A percentile compares a stretch with the other conserved stretches of the same genome.
These are phyloP conservation scores for Lepidostoma basale DNA, from an alignment of 1,140 invertebrate genomes.

Conservation along the genomic window DNA sequence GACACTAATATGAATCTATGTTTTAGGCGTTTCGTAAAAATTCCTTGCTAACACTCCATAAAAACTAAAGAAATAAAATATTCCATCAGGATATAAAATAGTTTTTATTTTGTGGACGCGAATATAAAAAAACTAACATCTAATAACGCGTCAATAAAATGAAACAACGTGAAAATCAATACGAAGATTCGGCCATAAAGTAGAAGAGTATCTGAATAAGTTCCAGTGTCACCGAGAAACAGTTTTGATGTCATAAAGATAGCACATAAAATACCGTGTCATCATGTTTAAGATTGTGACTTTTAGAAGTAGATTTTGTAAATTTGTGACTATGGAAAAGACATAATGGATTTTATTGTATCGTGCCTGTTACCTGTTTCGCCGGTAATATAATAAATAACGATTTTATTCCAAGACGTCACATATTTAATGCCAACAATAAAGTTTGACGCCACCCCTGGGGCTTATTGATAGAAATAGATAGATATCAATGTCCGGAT, in stretches of 20 bases:
- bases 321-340: slow-evolving; percentile 20
- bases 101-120: too few species aligned
- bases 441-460: slow-evolving; percentile 28
- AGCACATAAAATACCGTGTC: slow-evolving; percentile 19
- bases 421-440: slow-evolving; percentile 34
- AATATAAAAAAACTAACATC: too few species aligned
- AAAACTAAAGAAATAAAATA: too few species aligned
- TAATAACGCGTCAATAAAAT: slow-evolving; percentile 4
- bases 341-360: slow-evolving; percentile 20
- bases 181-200: neutral
- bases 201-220: slow-evolving; percentile 3
- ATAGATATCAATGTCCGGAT: slow-evolving; percentile 22
- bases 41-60: too few species aligned
- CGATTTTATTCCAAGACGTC: slow-evolving; percentile 31
- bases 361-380: slow-evolving; percentile 29
- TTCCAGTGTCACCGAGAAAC: slow-evolving; percentile 11
- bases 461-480: neutral
- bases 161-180: slow-evolving; percentile 16
- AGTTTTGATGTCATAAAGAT: slow-evolving; percentile 28
- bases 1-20: too few species aligned
- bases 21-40: too few species aligned
- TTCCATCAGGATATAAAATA: too few species aligned
- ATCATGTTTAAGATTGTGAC: slow-evolving; percentile 17
- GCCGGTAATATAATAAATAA: slow-evolving; percentile 21
- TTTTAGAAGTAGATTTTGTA: slow-evolving; percentile 3